Base-by-base conservation (phyloP, 2,888 invertebrate genomes). In the Agrilus biguttatus region DNA sequence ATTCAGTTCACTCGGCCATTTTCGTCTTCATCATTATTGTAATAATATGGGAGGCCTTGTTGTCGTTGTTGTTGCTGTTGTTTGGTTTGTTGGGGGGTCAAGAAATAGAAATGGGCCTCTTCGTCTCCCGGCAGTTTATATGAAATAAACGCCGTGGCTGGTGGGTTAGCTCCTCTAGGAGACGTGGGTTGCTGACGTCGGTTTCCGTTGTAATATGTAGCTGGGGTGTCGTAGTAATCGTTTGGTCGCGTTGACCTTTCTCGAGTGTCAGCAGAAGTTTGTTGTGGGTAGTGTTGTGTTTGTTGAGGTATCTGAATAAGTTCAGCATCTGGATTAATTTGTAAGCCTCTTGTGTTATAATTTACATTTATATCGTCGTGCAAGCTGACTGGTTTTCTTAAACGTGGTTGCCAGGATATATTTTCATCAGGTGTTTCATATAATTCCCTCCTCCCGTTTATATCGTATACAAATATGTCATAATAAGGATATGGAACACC, bases 51-150 rank as follows among this genome's bases (percentile, higher is more conserved):
- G 2, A 58, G 53, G 10, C 60, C 58, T 56, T 58, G 67, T 54
- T 62, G 58, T 36, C 59, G 58, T 19, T 61, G 70, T 17, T 76
- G 71, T 55, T 81, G 82, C 37, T 59, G 51, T 32, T 63, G 56
- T 44, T 63, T 58, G 17, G 61, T 70, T 17, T 76, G 71, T 55
- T 81, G 82, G 3, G 84, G 83, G 44, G 83, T 83, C 45, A 83
- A 66, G 68, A 84, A 84, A 60, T 83, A 84, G 55, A 83, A 82
- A 63, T 83, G 84, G 0, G 83, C 83, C 8, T 81, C 80, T 51
- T 81, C 78, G 52, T 82, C 81, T 1, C 83, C 83, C 0, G 84
- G 83, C 45, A 83, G 66, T 53, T 77, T 68, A 62, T 83, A 84
- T 8, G 83, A 80, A 50, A 83, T 78, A 54, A 77, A 78, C 14